Conservation (phyloP, 2,113 vertebrate species). For the Macrotus californicus region DNA sequence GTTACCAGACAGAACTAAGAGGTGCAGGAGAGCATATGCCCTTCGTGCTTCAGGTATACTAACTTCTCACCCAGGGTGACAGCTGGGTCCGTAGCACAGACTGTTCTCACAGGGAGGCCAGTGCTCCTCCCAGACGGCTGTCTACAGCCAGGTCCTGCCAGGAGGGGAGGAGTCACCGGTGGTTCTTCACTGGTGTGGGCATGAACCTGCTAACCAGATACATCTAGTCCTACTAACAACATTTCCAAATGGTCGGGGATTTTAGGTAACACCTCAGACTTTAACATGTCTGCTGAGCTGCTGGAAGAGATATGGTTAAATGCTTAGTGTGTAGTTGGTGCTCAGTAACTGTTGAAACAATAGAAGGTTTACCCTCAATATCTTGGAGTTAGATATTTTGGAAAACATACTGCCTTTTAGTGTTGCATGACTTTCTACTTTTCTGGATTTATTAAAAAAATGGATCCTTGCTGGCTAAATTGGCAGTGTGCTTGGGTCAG, state of each 20-base stretch:
- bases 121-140: neutral
- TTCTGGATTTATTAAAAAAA: neutral
- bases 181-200: neutral
- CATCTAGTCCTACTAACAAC: neutral
- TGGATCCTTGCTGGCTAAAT: neutral
- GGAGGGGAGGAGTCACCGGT: neutral
- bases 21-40: accelerated
- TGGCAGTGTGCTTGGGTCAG: neutral
- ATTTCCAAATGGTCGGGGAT: neutral
- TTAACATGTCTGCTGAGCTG: accelerated
- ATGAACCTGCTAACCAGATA: too few relatives aligned
- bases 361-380: neutral
- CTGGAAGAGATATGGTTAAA: neutral
- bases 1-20: accelerated
- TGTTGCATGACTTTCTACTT: neutral
- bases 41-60: neutral
- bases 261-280: neutral
- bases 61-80: neutral
- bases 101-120: neutral
- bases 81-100: accelerated
- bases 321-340: neutral
- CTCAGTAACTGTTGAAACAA: neutral
- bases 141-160: accelerated
- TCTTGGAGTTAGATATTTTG: neutral
- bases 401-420: neutral